Evolutionary conservation across 2,888 invertebrate genomes (phyloP).

Genomic region (Lepidocyrtoides sp.): DNA sequence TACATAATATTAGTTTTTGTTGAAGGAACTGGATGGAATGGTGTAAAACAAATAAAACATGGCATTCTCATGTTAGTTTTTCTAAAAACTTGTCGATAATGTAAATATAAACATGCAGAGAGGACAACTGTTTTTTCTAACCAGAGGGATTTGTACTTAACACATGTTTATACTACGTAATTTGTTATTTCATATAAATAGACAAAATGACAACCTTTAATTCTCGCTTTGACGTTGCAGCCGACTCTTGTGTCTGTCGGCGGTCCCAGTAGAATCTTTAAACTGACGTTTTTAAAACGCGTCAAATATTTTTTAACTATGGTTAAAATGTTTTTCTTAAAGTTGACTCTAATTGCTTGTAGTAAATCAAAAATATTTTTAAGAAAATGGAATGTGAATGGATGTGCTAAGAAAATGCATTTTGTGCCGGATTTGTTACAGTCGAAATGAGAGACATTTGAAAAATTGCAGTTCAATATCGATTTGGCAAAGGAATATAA

Average conservation of each 20-base stretch:
- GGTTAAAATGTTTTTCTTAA: no score
- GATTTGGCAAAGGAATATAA: no score
- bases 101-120: neutral
- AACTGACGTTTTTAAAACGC: neutral
- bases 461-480: no score
- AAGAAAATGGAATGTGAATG: no score
- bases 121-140: neutral
- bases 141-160: neutral
- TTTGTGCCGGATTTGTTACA: no score
- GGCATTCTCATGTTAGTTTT: neutral
- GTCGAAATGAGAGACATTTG: no score
- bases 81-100: slow-evolving; percentile 21
- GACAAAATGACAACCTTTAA: neutral
- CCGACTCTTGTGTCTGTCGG: neutral
- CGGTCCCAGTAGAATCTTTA: no score
- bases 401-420: no score
- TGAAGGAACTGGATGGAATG: neutral
- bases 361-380: no score
- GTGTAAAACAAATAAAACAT: slow-evolving; percentile 5
- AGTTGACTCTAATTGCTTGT: no score
- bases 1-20: no score
- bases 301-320: neutral
- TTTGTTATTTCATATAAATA: slow-evolving; percentile 21
- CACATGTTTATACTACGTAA: slow-evolving; percentile 35
- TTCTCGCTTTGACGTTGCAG: neutral